These are phyloP conservation scores for Anguilla megastoma DNA, from an alignment of 2,797 vertebrate genomes.

Conservation along the genomic window DNA sequence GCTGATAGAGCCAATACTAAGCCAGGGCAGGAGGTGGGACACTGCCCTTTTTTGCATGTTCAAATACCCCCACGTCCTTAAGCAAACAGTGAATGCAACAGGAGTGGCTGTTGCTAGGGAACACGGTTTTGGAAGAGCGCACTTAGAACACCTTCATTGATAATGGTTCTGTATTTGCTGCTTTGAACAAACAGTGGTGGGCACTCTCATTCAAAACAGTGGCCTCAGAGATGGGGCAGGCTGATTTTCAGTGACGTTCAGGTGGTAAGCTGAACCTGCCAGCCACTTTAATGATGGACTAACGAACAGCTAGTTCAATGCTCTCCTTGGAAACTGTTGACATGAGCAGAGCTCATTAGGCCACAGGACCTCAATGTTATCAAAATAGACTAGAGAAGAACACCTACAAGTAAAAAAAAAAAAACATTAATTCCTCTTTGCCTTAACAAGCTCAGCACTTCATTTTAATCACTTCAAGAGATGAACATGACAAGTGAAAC, in stretches of 20 bases:
- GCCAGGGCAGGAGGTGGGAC: background rate
- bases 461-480: background rate
- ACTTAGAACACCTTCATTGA: slow-evolving; percentile 56
- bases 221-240: background rate
- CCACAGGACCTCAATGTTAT: background rate
- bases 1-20: background rate
- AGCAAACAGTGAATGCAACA: slow-evolving; percentile 68
- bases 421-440: background rate
- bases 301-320: background rate
- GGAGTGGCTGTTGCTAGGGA: slow-evolving; percentile 74
- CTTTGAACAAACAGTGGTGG: background rate
- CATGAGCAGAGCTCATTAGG: background rate
- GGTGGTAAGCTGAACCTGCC: slow-evolving; percentile 23
- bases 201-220: slow-evolving; percentile 32
- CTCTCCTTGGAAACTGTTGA: slow-evolving; percentile 27
- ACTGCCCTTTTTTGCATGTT: slow-evolving; percentile 17
- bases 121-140: slow-evolving; percentile 61
- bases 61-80: slow-evolving; percentile 51
- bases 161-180: slow-evolving; percentile 27
- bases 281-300: background rate
- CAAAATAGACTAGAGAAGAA: slow-evolving; percentile 10
- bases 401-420: slow-evolving; percentile 19
- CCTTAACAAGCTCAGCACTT: background rate
- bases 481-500: background rate
- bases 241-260: background rate